Percentiles rank a stretch among this genome's conserved stretches.
Conservation (phyloP, 1,140 invertebrate species). For the Zaprionus inermis region DNA sequence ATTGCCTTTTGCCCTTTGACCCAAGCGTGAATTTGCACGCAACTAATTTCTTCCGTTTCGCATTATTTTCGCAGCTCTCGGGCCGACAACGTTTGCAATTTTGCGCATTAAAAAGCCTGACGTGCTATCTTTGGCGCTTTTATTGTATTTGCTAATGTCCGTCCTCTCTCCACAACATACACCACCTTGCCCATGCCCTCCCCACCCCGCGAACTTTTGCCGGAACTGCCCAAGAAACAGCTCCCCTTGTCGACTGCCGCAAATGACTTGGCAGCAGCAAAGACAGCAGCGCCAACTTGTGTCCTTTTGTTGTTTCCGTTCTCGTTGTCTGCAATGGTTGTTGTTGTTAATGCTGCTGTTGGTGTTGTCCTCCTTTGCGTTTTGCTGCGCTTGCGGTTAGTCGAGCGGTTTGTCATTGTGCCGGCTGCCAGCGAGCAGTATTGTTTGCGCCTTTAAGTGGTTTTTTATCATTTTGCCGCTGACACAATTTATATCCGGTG, state of each 20-base stretch:
- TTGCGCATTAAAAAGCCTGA: conserved; percentile 82
- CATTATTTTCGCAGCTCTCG: conserved; percentile 76
- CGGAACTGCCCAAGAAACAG: background rate
- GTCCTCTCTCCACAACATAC: conserved; percentile 46
- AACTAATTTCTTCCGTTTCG: conserved; percentile 83
- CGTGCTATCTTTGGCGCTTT: conserved; percentile 82
- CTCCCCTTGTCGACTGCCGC: conserved; percentile 49
- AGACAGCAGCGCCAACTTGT: conserved; percentile 52
- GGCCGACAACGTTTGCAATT: conserved; percentile 73
- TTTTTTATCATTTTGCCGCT: conserved; percentile 84
- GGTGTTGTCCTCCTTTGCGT: conserved; percentile 36
- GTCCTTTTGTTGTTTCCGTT: conserved; percentile 78
- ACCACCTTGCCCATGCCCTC: background rate
- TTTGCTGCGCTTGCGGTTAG: conserved; percentile 65
- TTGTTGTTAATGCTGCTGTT: conserved; percentile 26
- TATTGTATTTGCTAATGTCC: conserved; percentile 81
- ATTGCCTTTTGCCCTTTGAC: background rate
- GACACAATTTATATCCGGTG: conserved; percentile 84
- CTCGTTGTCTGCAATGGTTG: conserved; percentile 16
- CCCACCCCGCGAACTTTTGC: background rate
- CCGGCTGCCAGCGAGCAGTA: conserved; percentile 72
- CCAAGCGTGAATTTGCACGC: conserved; percentile 79
- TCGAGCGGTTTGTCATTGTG: conserved; percentile 81
- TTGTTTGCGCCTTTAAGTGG: conserved; percentile 83
- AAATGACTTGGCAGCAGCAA: conserved; percentile 75